phyloP scores from a whole-genome alignment of 2,888 invertebrate genomes.

The Dyspetes luteomarginatus region DNA sequence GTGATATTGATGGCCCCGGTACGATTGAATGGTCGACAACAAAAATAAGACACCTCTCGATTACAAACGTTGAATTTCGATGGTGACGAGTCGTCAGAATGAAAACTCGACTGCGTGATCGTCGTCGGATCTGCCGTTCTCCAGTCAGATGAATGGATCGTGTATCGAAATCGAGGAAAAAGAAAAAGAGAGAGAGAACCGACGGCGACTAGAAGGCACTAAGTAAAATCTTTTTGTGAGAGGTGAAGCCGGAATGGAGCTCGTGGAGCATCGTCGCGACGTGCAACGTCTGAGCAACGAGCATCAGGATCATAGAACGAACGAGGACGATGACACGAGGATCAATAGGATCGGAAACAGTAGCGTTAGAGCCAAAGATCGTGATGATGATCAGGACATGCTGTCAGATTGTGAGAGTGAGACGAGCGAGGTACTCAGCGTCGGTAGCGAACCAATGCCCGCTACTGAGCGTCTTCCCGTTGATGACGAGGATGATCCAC shows the following conservation, averaged over 20 bases:
- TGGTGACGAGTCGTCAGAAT: slow-evolving; percentile 54
- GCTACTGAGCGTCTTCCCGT: slow-evolving; percentile 66
- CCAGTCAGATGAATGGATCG: slow-evolving; percentile 59
- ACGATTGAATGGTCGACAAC: slow-evolving; percentile 23
- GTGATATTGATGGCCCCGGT: not conserved
- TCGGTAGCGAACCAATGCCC: slow-evolving; percentile 89
- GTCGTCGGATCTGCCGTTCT: slow-evolving; percentile 59
- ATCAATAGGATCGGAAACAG: slow-evolving; percentile 60
- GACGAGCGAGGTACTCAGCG: slow-evolving; percentile 92
- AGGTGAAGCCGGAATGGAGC: slow-evolving; percentile 63
- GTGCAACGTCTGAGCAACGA: slow-evolving; percentile 68
- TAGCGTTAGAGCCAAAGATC: slow-evolving; percentile 42
- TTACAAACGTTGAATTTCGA: no score
- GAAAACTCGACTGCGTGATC: slow-evolving; percentile 69
- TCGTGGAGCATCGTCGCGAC: slow-evolving; percentile 65
- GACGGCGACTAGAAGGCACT: slow-evolving; percentile 6
- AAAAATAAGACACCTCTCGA: no score
- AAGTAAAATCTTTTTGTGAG: no score
- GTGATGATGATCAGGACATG: slow-evolving; percentile 69
- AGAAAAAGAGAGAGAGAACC: slow-evolving; percentile 20
- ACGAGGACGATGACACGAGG: slow-evolving; percentile 67
- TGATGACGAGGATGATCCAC: slow-evolving; percentile 67
- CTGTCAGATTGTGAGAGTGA: slow-evolving; percentile 81
- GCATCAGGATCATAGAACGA: slow-evolving; percentile 60
- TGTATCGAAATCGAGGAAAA: not conserved